Evolutionary conservation across 1,140 invertebrate genomes (phyloP).

Genomic region (Diprion similis): DNA sequence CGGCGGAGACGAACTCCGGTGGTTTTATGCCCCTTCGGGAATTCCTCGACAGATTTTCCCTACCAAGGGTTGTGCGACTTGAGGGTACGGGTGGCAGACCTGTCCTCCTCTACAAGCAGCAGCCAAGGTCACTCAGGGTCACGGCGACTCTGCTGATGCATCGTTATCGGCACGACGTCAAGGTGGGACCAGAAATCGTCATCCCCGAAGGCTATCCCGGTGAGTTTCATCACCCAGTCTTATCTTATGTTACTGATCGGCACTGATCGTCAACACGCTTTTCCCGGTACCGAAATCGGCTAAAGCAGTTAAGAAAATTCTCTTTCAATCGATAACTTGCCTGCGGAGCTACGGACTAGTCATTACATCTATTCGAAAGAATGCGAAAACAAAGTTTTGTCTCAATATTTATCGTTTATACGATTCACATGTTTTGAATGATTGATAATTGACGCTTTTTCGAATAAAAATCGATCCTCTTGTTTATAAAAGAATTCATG

Average conservation of each 20-base stretch:
- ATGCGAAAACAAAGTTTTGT: too few species aligned
- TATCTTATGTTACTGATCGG: not conserved
- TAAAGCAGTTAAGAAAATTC: too few species aligned
- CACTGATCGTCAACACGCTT: too few species aligned
- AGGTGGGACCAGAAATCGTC: constrained; percentile 59
- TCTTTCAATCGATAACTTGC: not conserved
- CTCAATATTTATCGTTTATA: too few species aligned
- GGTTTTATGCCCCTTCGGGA: constrained; percentile 55
- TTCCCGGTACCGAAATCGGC: too few species aligned
- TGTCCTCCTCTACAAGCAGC: constrained; percentile 58
- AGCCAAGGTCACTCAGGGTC: constrained; percentile 56
- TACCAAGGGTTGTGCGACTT: constrained; percentile 57
- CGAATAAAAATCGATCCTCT: too few species aligned
- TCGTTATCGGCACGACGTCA: constrained; percentile 58
- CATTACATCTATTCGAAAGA: too few species aligned
- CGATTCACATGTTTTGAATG: too few species aligned
- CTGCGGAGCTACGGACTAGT: not conserved
- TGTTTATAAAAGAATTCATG: too few species aligned
- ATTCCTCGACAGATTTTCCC: constrained; percentile 56
- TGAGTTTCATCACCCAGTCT: constrained; percentile 31
- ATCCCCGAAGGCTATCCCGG: constrained; percentile 60
- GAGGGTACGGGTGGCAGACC: constrained; percentile 54
- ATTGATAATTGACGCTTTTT: too few species aligned
- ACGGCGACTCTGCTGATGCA: constrained; percentile 56
- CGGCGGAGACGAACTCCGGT: constrained; percentile 54